Base-by-base conservation (phyloP, 2,888 invertebrate genomes). In the Argyra leucocephala region DNA sequence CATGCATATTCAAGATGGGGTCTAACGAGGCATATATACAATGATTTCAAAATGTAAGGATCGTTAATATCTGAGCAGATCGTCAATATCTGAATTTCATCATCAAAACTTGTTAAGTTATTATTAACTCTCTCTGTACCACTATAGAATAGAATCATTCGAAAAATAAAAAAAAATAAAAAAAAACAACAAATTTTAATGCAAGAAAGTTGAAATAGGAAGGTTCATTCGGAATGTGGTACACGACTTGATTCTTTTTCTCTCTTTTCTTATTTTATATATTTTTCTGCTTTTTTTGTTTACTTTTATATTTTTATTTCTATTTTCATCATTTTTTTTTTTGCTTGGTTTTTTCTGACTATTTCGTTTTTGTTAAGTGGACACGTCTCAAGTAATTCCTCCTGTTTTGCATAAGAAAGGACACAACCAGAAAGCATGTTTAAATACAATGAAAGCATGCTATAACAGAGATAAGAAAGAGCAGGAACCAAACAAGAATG, bases 341-440 rank as follows among this genome's bases (percentile, higher is more conserved):
- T 48, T 48, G 18, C 15, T 18, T 48, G 15, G 12, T 3, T 48
- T 6, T 31, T 7, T 10, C 5, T 31, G 31, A 7, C 10, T 31
- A 31, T n/a, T 48, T 48, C 15, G 9, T 48, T 61, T n/a, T 61
- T 61, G 61, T 61, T 61, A 61, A 61, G 61, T 61, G 61, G 61
- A 61, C 61, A 61, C 61, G 61, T 61, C 61, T 61, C 61, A 61
- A 23, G 24, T 61, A 61, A 61, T 26, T 61, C 61, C 24, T 48
- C 48, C 26, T 61, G 61, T 26, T 61, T 61, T 61, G 31, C 61
- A 61, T 61, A 61, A 48, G 18, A 48, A 48, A 48, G 48, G 48
- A 48, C 48, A 48, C 18, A 37, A 31, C 6, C 10, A 48, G n/a
- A 48, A 48, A 48, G 12, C n/a, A 48, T 48, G 48, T 48, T 48